Evolutionary conservation across 2,888 invertebrate genomes (phyloP), one percentile per base, ranked within the genome.

Genomic region (Vandiemenella viatica): DNA sequence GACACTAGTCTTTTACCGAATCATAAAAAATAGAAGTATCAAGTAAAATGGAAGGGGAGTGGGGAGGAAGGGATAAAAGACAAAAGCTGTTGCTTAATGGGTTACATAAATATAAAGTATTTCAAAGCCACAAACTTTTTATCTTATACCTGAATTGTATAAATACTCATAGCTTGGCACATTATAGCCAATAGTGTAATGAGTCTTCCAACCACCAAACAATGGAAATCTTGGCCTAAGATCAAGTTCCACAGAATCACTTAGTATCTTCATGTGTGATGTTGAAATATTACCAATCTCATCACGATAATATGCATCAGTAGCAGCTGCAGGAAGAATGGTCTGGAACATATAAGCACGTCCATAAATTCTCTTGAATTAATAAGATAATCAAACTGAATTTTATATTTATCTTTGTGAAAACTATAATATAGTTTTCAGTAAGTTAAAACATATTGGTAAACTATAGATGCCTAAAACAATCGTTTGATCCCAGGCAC

Each of bases 281-380:
- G 98, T 99, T 1, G 96, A 97, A 61, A 99, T 98, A 66, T 99
- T 99, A 37, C 92, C 98, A 65, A 99, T 99, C 56, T 92, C 93
- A 67, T 98, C 98, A 48, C 87, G 77, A 66, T 99, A 99, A 67
- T 98, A 99, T 10, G 96, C 91, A 67, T 93, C 95, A 37, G 83
- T 78, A 0, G 98, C 96, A 26, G 93, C 80, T 0, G 93, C 88
- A 13, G 79, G 79, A 38, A 79, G 64, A 38, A 74, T 60, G 13
- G 77, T 77, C 70, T 56, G 60, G 49, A 57, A 54, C 32, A 45
- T 47, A 40, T 53, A 46, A 51, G 7, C 17, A 38, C 8, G 16
- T 38, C n/a, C n/a, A n/a, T n/a, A n/a, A n/a, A n/a, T n/a, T n/a
- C n/a, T n/a, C n/a, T n/a, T n/a, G n/a, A n/a, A n/a, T n/a, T n/a